Percentiles rank a stretch among this genome's conserved stretches.
These are phyloP conservation scores for Metacarcinus magister DNA, from an alignment of 2,888 invertebrate genomes.

Conservation along the genomic window DNA sequence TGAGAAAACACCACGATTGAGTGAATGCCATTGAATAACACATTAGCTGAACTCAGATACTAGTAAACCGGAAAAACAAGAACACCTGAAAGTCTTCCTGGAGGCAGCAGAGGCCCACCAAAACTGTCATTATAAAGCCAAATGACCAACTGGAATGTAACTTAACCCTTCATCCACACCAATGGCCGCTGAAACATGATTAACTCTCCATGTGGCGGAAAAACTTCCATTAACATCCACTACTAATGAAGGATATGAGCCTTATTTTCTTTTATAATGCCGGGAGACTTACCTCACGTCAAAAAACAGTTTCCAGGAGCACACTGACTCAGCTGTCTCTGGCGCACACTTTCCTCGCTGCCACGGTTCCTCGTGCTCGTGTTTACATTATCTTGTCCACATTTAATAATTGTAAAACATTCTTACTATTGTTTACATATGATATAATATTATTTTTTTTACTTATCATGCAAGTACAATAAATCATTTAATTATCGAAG, in stretches of 20 bases:
- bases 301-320: not conserved
- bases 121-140: too few species aligned
- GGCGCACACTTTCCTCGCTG: not conserved
- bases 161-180: not conserved
- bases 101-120: too few species aligned
- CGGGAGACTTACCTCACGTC: not conserved
- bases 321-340: not conserved
- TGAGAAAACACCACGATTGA: too few species aligned
- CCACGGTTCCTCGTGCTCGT: slow-evolving; percentile 53
- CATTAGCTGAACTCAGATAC: too few species aligned
- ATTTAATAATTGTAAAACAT: not conserved
- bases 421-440: not conserved
- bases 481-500: too few species aligned
- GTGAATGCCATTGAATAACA: too few species aligned
- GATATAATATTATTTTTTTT: not conserved
- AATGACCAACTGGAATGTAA: not conserved
- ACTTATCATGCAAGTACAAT: too few species aligned
- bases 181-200: not conserved
- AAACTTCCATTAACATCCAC: not conserved
- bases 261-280: not conserved
- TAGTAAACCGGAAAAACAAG: too few species aligned
- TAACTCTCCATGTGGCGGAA: not conserved
- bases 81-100: too few species aligned
- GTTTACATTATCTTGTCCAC: slow-evolving; percentile 62
- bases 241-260: not conserved